Percentiles rank a stretch among this genome's conserved stretches.
Conservation (phyloP, 2,113 vertebrate genomes). For the Nymphicus hollandicus region DNA sequence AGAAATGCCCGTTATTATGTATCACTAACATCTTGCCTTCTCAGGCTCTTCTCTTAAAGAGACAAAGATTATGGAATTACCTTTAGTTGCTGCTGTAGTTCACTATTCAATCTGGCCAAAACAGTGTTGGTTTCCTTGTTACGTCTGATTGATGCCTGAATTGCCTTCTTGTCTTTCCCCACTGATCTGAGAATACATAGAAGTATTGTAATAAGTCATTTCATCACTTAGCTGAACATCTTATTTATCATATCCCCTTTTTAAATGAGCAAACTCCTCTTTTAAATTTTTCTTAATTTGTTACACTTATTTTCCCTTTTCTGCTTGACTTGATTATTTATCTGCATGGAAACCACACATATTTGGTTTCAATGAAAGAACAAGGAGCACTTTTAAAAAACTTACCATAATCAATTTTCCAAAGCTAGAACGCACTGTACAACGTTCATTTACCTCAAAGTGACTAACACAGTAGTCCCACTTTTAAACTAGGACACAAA, state of each 20-base stretch:
- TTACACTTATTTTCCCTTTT: not conserved
- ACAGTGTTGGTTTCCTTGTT: conserved; percentile 99
- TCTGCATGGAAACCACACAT: not conserved
- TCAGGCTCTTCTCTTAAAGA: not conserved
- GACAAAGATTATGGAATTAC: conserved; percentile 64
- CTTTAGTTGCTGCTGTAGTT: conserved; percentile 98
- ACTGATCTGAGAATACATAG: conserved; percentile 82
- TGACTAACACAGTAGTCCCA: not conserved
- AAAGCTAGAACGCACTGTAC: not conserved
- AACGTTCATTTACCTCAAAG: not conserved
- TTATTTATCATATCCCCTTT: not conserved
- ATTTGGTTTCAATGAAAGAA: not conserved
- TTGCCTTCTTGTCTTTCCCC: conserved; percentile 97
- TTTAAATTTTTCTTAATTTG: not conserved
- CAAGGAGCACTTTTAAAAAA: not conserved
- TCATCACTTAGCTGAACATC: not conserved
- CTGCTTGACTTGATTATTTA: not conserved
- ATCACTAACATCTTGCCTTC: not conserved
- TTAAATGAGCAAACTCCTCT: not conserved
- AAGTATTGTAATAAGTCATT: not conserved
- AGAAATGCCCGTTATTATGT: not conserved
- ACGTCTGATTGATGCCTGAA: conserved; percentile 98
- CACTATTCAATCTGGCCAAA: conserved; percentile 96
- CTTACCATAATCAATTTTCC: not conserved
- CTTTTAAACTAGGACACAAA: not conserved